phyloP scores from a whole-genome alignment of 2,888 invertebrate genomes.

The Parochlus steinenii region DNA sequence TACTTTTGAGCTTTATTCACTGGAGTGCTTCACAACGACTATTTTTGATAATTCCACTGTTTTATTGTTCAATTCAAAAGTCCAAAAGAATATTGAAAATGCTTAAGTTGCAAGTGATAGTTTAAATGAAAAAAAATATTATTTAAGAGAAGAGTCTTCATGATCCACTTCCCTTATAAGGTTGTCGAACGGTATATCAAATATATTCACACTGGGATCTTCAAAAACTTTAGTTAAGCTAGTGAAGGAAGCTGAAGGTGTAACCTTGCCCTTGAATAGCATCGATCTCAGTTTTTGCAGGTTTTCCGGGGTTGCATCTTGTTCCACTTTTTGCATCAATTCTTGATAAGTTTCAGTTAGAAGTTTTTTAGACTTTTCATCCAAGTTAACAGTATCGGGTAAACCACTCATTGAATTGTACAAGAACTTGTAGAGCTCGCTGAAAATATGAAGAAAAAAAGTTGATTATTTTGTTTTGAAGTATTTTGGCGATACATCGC shows the following conservation, averaged over 20 bases:
- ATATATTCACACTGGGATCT: constrained; percentile 2
- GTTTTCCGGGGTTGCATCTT: constrained; percentile 1
- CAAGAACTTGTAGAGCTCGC: constrained; percentile 1
- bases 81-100: no score
- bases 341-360: constrained; percentile 3
- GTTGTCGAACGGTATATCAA: constrained; percentile 7
- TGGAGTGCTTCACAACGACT: no score
- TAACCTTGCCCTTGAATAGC: background rate
- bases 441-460: no score
- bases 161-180: no score
- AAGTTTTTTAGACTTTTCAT: background rate
- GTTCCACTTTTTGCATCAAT: constrained; percentile 7
- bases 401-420: constrained; percentile 4
- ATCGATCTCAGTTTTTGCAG: constrained; percentile 2
- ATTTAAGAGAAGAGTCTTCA: no score
- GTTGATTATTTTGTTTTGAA: no score
- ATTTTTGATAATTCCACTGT: no score
- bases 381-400: background rate
- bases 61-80: no score
- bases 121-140: no score
- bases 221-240: background rate
- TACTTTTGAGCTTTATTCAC: no score
- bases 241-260: background rate
- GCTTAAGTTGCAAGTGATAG: no score
- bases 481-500: no score